Evolutionary conservation across 1,140 invertebrate species (phyloP).

Genomic region (Eubasilissa regina): DNA sequence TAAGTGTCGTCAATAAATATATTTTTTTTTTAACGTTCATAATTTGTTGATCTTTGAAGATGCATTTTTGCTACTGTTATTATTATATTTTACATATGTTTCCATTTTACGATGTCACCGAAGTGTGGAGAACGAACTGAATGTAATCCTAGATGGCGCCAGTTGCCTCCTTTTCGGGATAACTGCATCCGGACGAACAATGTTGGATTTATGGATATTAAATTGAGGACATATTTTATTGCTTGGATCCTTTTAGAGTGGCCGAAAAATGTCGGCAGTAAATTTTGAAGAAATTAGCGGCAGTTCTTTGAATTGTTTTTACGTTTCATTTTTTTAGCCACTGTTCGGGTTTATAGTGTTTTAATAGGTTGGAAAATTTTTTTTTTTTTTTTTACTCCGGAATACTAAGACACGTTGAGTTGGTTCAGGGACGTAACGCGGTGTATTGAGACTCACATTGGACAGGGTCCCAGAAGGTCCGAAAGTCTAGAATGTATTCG

Average conservation of each 20-base stretch:
- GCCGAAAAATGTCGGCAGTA: conserved; percentile 55
- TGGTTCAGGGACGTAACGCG: no score
- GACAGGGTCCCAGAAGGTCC: no score
- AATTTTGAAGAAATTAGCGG: conserved; percentile 54
- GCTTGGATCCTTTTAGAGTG: conserved; percentile 34
- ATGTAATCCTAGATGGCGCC: conserved; percentile 21
- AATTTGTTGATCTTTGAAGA: no score
- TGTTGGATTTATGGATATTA: conserved; percentile 56
- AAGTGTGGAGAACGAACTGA: conserved; percentile 22
- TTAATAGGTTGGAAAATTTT: no score
- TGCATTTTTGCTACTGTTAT: no score
- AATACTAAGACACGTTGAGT: no score
- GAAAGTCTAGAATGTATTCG: no score
- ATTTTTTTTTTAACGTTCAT: no score
- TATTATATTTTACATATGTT: conserved; percentile 42
- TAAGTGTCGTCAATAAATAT: no score
- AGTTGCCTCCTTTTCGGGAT: neutral
- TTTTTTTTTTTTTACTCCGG: no score
- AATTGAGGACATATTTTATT: conserved; percentile 57
- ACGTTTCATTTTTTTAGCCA: neutral
- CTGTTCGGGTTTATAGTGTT: no score
- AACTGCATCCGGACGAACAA: conserved; percentile 14
- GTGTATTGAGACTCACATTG: no score
- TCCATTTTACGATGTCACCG: conserved; percentile 14
- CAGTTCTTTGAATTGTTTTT: conserved; percentile 24